Conservation (phyloP, 37 sponge, comb jelly and placozoan species). For the Beroe ovata region DNA sequence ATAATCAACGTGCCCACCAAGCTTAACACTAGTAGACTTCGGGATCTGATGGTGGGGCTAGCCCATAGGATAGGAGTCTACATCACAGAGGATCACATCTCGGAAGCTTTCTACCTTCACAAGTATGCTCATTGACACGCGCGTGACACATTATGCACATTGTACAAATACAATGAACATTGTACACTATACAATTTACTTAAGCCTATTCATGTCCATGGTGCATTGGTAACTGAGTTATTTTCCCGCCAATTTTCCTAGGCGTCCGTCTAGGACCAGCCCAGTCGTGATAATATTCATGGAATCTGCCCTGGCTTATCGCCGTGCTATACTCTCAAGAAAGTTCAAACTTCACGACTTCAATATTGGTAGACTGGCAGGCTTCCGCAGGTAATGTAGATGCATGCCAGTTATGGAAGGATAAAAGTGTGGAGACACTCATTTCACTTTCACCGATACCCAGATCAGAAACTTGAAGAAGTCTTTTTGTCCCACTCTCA, state of each 20-base stretch:
- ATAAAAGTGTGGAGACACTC: too few relatives aligned
- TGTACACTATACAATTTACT: too few relatives aligned
- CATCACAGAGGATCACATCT: neutral
- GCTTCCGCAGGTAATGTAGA: slow-evolving; percentile 60
- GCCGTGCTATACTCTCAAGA: neutral
- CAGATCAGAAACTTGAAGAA: too few relatives aligned
- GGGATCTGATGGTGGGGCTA: slow-evolving; percentile 19
- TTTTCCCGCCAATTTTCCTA: too few relatives aligned
- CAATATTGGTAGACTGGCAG: neutral
- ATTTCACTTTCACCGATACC: too few relatives aligned
- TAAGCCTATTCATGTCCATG: too few relatives aligned
- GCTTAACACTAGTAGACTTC: neutral
- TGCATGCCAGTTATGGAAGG: too few relatives aligned
- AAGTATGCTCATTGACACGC: too few relatives aligned
- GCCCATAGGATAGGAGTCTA: neutral
- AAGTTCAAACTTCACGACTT: slow-evolving; percentile 1
- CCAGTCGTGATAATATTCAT: slow-evolving; percentile 26
- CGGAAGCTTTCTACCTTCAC: slow-evolving; percentile 42
- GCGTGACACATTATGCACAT: too few relatives aligned
- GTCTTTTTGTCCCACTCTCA: neutral
- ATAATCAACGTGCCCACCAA: slow-evolving; percentile 63
- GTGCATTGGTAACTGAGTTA: too few relatives aligned
- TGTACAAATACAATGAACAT: too few relatives aligned
- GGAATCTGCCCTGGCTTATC: neutral
- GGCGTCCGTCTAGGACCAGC: slow-evolving; percentile 27